phyloP scores from a whole-genome alignment of 2,888 invertebrate species.

The Synanthedon vespiformis region DNA sequence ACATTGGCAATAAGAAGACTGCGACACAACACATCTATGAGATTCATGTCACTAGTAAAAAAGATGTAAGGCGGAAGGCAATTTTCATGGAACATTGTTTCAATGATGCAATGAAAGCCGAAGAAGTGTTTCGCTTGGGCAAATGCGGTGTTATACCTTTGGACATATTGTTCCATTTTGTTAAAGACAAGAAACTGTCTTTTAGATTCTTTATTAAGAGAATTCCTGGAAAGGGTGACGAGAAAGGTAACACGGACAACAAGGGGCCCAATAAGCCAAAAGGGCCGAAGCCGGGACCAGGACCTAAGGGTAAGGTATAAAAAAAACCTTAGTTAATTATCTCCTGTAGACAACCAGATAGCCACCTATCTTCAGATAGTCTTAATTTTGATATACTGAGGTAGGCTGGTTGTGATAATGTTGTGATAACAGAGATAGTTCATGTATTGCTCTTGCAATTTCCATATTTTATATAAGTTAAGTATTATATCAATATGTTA shows the following conservation, averaged over 20 bases:
- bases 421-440: no score
- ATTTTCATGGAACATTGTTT: slow-evolving; percentile 48
- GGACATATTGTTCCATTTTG: slow-evolving; percentile 31
- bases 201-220: slow-evolving; percentile 43
- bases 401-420: no score
- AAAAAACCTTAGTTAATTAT: no score
- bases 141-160: slow-evolving; percentile 49
- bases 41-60: slow-evolving; percentile 42
- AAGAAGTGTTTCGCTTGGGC: slow-evolving; percentile 40
- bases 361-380: no score
- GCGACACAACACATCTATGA: slow-evolving; percentile 50
- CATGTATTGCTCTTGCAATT: no score
- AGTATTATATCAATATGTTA: no score
- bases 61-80: slow-evolving; percentile 36
- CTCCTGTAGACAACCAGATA: no score
- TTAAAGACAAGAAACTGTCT: slow-evolving; percentile 34
- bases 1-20: slow-evolving; percentile 40
- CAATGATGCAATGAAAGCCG: slow-evolving; percentile 42
- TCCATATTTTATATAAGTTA: no score
- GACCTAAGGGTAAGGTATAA: slow-evolving; percentile 5
- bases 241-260: slow-evolving; percentile 13
- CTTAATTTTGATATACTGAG: no score
- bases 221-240: slow-evolving; percentile 19
- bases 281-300: slow-evolving; percentile 10
- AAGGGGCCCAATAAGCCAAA: slow-evolving; percentile 12